Percentiles rank a stretch among this genome's conserved stretches.
These are phyloP conservation scores for Hapalemur alaotrensis DNA, from an alignment of 2,797 vertebrate species.

Conservation along the genomic window DNA sequence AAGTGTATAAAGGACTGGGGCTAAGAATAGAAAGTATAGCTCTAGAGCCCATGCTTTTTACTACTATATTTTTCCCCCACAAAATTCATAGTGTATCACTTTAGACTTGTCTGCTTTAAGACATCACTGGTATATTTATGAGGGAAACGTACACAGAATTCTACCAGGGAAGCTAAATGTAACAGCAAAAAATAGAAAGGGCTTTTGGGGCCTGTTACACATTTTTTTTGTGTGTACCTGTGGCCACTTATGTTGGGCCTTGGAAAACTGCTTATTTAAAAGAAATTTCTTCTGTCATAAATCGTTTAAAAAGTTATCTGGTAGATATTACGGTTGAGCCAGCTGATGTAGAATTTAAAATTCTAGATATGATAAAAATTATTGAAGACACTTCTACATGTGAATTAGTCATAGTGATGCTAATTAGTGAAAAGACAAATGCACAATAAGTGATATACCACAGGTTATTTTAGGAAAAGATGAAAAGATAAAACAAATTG, in stretches of 20 bases:
- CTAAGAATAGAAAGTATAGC: background rate
- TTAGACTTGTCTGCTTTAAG: background rate
- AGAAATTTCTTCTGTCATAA: background rate
- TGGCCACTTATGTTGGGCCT: background rate
- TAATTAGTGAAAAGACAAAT: conserved; percentile 1
- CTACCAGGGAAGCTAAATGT: background rate
- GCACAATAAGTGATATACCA: background rate
- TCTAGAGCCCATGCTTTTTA: background rate
- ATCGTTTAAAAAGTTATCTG: background rate
- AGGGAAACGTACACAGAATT: background rate
- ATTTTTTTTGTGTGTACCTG: background rate
- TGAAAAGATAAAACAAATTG: background rate
- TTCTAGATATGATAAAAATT: background rate
- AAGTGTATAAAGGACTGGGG: background rate
- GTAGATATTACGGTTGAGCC: background rate
- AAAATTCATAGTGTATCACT: background rate
- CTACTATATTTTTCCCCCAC: background rate
- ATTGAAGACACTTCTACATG: background rate
- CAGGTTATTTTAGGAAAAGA: conserved; percentile 1
- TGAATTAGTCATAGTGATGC: background rate
- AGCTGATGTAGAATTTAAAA: background rate
- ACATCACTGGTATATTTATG: background rate
- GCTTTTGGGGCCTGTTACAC: background rate
- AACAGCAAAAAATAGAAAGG: background rate
- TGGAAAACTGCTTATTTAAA: background rate